Evolutionary conservation across 2,888 invertebrate genomes (phyloP).

Genomic region (Oscheius onirici): DNA sequence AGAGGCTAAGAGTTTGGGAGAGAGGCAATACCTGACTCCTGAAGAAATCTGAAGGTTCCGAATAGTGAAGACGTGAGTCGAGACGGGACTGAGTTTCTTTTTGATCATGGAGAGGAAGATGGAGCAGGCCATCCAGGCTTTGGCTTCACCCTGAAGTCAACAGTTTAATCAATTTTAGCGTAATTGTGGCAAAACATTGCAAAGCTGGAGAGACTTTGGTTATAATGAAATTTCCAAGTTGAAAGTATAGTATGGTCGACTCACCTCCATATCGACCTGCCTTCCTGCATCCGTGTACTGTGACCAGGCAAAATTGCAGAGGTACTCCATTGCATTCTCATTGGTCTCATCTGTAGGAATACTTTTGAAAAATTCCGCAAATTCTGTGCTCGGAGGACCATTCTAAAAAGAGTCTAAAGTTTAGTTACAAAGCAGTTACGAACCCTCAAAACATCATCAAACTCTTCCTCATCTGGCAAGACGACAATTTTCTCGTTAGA

Average conservation of each 20-base stretch:
- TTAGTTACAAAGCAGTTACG: no score
- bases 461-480: no score
- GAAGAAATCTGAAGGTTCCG: background rate
- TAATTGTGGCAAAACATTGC: no score
- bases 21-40: background rate
- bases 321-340: background rate
- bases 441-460: no score
- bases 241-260: no score
- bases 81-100: background rate
- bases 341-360: slow-evolving; percentile 12
- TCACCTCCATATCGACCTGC: slow-evolving; percentile 31
- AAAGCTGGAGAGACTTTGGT: no score
- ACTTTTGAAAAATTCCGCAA: background rate
- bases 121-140: slow-evolving; percentile 29
- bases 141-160: slow-evolving; percentile 11
- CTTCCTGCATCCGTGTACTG: slow-evolving; percentile 18
- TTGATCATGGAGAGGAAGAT: slow-evolving; percentile 24
- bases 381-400: slow-evolving; percentile 13
- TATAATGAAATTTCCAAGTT: no score
- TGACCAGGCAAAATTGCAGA: slow-evolving; percentile 8
- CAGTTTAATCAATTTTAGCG: background rate
- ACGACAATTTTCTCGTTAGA: no score
- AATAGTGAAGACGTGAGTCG: background rate
- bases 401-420: background rate
- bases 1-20: background rate